Conservation (phyloP, 1,140 invertebrate genomes). For the Uloborus diversus region DNA sequence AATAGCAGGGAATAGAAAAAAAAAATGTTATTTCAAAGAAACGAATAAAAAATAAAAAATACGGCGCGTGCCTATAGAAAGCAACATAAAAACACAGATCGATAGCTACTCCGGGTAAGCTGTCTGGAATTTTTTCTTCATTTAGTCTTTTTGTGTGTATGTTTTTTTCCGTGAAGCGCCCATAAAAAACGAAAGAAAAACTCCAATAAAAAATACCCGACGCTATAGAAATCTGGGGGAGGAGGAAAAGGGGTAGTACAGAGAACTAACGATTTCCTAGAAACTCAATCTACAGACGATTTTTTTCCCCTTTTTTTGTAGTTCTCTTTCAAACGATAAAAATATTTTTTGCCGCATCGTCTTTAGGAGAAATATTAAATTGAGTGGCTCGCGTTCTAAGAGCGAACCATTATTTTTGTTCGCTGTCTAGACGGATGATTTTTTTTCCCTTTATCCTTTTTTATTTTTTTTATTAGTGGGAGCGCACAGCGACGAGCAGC, state of each 20-base stretch:
- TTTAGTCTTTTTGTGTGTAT: slow-evolving; percentile 24
- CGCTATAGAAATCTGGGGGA: neutral
- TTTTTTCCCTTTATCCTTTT: too few species aligned
- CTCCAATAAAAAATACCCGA: neutral
- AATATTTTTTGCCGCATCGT: slow-evolving; percentile 21
- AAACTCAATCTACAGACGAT: slow-evolving; percentile 37
- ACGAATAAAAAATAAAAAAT: slow-evolving; percentile 7
- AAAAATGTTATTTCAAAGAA: slow-evolving; percentile 7
- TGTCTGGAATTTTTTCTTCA: slow-evolving; percentile 48
- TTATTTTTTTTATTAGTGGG: slow-evolving; percentile 14
- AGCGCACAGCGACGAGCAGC: slow-evolving; percentile 32
- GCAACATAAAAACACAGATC: slow-evolving; percentile 35
- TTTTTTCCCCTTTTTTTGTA: slow-evolving; percentile 23
- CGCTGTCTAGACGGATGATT: slow-evolving; percentile 41
- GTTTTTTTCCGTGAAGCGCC: slow-evolving; percentile 14
- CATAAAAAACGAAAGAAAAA: slow-evolving; percentile 11
- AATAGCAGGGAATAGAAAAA: neutral
- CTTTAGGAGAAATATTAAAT: slow-evolving; percentile 18
- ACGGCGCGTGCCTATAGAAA: slow-evolving; percentile 19
- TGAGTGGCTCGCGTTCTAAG: slow-evolving; percentile 27
- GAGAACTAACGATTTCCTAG: slow-evolving; percentile 30
- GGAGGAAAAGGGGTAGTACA: neutral
- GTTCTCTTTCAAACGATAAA: neutral
- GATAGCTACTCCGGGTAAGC: slow-evolving; percentile 1
- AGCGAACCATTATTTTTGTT: slow-evolving; percentile 42